These are phyloP conservation scores for Trypoxylus dichotomus DNA, from an alignment of 1,140 invertebrate species.

Conservation along the genomic window DNA sequence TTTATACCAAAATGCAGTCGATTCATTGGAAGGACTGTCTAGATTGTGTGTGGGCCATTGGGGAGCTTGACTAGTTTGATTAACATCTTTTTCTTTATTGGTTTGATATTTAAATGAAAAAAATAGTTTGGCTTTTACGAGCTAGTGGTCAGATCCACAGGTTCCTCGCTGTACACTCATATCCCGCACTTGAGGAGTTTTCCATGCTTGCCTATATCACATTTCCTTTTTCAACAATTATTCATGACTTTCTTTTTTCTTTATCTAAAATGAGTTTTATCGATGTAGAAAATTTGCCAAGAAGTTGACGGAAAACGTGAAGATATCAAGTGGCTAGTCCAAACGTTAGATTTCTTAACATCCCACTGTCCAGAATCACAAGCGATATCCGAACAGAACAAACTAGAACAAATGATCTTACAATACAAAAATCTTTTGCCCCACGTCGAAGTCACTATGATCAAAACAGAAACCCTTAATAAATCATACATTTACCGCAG, in stretches of 20 bases:
- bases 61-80: no score
- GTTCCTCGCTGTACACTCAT: no score
- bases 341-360: slow-evolving; percentile 83
- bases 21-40: no score
- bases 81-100: no score
- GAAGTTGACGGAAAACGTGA: slow-evolving; percentile 88
- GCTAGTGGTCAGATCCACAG: no score
- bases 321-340: slow-evolving; percentile 93
- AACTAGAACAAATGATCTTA: slow-evolving; percentile 78
- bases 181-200: no score
- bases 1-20: no score
- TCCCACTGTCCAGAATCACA: slow-evolving; percentile 80
- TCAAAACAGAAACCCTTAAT: slow-evolving; percentile 87
- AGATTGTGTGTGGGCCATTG: no score
- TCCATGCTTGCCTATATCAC: no score
- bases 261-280: neutral
- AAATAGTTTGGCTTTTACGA: no score
- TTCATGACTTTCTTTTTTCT: neutral
- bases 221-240: no score
- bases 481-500: slow-evolving; percentile 90
- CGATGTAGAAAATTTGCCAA: slow-evolving; percentile 75
- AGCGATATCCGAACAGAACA: slow-evolving; percentile 74
- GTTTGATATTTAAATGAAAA: no score
- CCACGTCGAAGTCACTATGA: slow-evolving; percentile 88
- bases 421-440: slow-evolving; percentile 90